Base-by-base conservation (phyloP, 2,888 invertebrate species). In the Acanthoscelides obtectus region DNA sequence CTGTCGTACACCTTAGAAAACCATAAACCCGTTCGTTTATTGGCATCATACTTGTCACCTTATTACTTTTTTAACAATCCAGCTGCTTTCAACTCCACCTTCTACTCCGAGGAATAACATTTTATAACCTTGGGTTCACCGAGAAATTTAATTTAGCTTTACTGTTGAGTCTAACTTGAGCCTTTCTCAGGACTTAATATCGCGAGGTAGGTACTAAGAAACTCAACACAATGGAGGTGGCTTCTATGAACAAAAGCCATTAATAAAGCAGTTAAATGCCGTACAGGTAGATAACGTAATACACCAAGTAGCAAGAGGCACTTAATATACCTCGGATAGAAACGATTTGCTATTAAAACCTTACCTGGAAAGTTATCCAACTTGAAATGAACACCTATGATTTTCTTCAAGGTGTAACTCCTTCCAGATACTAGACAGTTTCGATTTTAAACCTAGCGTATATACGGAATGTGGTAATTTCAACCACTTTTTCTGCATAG, bases 241-340 rank as follows among this genome's bases (percentile, higher is more conserved):
- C 17, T 71, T 70, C 67, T 20, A 70, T 67, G 72, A 73, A 76
- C 76, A 78, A 78, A 76, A 75, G 76, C 75, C 75, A 77, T 76
- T 77, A 78, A 79, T 78, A 77, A 77, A 77, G 77, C 76, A 76
- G 77, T 78, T 77, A 77, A 75, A 75, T 77, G 76, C 72, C 72
- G 75, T 75, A 74, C 75, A 71, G 74, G 73, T 77, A 76, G 77
- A 78, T 78, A 70, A 70, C 71, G 74, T 64, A 68, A 72, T 45
- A 45, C 17, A 45, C 45, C 45, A 45, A 45, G 45, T 45, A 45
- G 45, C 1, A 45, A 45, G 17, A 45, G 17, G 45, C 45, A 12
- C 17, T 45, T 45, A 12, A 6, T 45, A 45, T 45, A 45, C 1
- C 45, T 45, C 3, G 8, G 45, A 45, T 45, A 45, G 45, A 45